Evolutionary conservation across 2,797 vertebrate species (phyloP), one percentile per base, ranked within the genome.

Genomic region (Sebastes cheni): DNA sequence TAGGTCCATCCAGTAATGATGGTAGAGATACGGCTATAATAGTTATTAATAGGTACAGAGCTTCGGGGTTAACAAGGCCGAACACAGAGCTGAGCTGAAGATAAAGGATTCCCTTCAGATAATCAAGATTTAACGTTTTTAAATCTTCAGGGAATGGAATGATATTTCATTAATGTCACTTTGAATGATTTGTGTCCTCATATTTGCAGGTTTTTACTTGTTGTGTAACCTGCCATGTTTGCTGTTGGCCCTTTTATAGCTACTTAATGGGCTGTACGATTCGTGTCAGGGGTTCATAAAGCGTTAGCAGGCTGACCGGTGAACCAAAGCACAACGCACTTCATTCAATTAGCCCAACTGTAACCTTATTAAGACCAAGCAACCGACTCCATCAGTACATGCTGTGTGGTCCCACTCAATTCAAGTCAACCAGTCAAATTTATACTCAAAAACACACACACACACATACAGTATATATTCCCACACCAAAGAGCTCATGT

Each of bases 321-420:
- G 81, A 88, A 78, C 84, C 62, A 61, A 62, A 86, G 76, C 88
- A 87, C 4, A 14, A 67, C 76, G 67, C 67, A 25, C 72, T 86
- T 89, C 54, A 92, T 89, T 90, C 72, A 84, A 88, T 93, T 93
- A 91, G 75, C 75, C 80, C 16, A 36, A 71, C 64, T 72, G 60
- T 89, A 93, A 91, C 90, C 81, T 72, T 68, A 79, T 92, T 83
- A 86, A 60, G 75, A 80, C 81, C 79, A 22, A 55, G 39, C 6
- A 30, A 30, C 67, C 23, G 81, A 80, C 87, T 89, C 82, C 75
- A 71, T 79, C 82, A 18, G 6, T 22, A 18, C 42, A n/a, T 14
- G 30, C 55, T 46, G 56, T 70, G 75, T 55, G 78, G 71, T 76
- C 85, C 62, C 79, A 16, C 9, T 67, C 60, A 50, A 50, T 39